Evolutionary conservation across 2,797 vertebrate species (phyloP).

Genomic region (Propithecus deckenii): DNA sequence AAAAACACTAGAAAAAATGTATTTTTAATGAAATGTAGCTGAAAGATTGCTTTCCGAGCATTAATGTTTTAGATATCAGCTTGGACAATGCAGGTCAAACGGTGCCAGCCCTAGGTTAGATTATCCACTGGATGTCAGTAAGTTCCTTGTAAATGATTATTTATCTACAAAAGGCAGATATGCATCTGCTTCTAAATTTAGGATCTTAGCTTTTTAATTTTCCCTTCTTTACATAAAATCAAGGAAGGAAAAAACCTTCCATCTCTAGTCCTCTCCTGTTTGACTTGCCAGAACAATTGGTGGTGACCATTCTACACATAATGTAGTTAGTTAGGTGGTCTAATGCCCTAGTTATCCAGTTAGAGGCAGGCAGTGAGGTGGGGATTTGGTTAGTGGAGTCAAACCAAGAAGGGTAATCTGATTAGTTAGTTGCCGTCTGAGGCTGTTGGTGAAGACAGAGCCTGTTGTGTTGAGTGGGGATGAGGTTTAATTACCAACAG

Average conservation of each 20-base stretch:
- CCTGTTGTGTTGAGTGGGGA: neutral
- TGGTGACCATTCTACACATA: neutral
- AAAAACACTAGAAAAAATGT: slow-evolving; percentile 25
- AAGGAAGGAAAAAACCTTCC: neutral
- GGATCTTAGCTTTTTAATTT: neutral
- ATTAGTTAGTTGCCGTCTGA: slow-evolving; percentile 37
- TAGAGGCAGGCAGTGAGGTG: slow-evolving; percentile 18
- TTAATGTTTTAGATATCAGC: neutral
- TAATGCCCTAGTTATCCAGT: slow-evolving; percentile 12
- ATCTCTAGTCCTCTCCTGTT: neutral
- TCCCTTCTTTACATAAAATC: neutral
- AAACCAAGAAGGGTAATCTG: slow-evolving; percentile 4
- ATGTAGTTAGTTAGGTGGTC: slow-evolving; percentile 19
- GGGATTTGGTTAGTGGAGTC: slow-evolving; percentile 53
- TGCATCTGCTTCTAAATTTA: neutral
- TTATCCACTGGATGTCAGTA: neutral
- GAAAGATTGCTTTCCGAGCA: neutral
- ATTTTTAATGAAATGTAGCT: slow-evolving; percentile 43
- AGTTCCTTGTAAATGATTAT: neutral
- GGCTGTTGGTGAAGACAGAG: neutral
- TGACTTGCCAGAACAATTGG: neutral
- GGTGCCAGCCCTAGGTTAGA: neutral
- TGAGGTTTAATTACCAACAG: neutral
- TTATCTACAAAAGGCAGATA: neutral
- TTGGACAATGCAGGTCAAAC: neutral